Percentiles rank a stretch among this genome's conserved stretches.
These are phyloP conservation scores for Terebella lapidaria DNA, from an alignment of 2,888 invertebrate species.

Conservation along the genomic window DNA sequence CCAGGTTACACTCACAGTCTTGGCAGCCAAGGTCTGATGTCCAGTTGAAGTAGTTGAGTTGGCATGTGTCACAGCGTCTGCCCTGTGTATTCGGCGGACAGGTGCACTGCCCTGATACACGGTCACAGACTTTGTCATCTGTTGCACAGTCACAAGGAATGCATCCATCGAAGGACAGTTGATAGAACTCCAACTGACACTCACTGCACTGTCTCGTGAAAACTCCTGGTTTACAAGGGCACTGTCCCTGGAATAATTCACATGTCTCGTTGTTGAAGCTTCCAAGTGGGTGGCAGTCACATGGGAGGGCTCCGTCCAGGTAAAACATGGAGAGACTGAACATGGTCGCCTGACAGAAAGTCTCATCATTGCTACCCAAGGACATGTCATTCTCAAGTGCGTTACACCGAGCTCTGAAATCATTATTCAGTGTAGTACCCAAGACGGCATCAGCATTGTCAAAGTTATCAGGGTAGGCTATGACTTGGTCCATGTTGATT, in stretches of 20 bases:
- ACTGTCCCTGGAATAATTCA: conserved; percentile 30
- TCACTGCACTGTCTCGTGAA: conserved; percentile 31
- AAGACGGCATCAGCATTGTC: neutral
- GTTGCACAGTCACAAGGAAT: conserved; percentile 32
- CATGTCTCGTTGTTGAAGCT: conserved; percentile 23
- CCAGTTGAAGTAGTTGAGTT: conserved; percentile 37
- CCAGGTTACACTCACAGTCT: conserved; percentile 28
- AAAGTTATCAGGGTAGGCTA: neutral
- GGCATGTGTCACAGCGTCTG: conserved; percentile 64
- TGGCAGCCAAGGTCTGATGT: conserved; percentile 27
- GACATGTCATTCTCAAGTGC: too few species aligned
- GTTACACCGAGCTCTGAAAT: neutral
- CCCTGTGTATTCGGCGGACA: conserved; percentile 71
- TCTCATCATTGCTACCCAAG: conserved; percentile 6
- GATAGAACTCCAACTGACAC: conserved; percentile 30
- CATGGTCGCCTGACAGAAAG: conserved; percentile 20
- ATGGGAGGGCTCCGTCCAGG: conserved; percentile 29
- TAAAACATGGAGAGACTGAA: conserved; percentile 30
- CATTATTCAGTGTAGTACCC: neutral
- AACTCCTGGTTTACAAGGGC: conserved; percentile 35
- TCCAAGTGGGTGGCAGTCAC: conserved; percentile 34
- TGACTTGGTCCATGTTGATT: neutral
- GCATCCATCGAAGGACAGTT: conserved; percentile 29
- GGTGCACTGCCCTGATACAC: conserved; percentile 31
- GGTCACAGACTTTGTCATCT: conserved; percentile 28